phyloP scores from a whole-genome alignment of 2,888 invertebrate species.

The Aphodius granarius region DNA sequence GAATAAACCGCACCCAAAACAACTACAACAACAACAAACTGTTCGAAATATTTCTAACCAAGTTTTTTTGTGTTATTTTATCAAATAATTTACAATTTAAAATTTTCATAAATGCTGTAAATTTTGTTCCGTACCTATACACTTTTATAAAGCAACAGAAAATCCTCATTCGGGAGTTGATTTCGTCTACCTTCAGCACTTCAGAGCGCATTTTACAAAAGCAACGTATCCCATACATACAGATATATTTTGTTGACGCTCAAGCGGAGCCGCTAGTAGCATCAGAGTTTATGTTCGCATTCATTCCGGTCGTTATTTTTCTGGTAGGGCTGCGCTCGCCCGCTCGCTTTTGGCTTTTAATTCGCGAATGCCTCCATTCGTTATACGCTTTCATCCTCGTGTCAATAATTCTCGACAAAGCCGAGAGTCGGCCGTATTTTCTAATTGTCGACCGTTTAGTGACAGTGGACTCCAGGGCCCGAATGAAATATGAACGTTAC shows the following conservation, averaged over 20 bases:
- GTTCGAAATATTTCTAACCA: no score
- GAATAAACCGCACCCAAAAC: no score
- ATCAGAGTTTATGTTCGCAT: background rate
- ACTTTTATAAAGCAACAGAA: background rate
- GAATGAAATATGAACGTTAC: slow-evolving; percentile 50
- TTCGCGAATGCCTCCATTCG: slow-evolving; percentile 9
- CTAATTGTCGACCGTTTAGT: slow-evolving; percentile 35
- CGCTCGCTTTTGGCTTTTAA: slow-evolving; percentile 4
- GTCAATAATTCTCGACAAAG: slow-evolving; percentile 30
- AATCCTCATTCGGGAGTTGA: background rate
- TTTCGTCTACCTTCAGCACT: background rate
- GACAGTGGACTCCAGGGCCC: slow-evolving; percentile 35
- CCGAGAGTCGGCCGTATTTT: slow-evolving; percentile 31
- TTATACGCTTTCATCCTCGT: slow-evolving; percentile 19
- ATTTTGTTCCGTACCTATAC: no score
- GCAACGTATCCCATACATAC: background rate
- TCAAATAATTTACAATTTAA: no score
- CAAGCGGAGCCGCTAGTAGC: background rate
- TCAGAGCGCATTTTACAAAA: background rate
- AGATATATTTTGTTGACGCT: background rate
- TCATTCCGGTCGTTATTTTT: background rate
- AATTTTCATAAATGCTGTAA: no score
- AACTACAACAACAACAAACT: no score
- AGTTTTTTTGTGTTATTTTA: no score
- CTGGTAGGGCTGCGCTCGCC: background rate